Evolutionary conservation across 2,113 vertebrate genomes (phyloP), one percentile per base, ranked within the genome.

Genomic region (Chaetorhynchus papuensis): DNA sequence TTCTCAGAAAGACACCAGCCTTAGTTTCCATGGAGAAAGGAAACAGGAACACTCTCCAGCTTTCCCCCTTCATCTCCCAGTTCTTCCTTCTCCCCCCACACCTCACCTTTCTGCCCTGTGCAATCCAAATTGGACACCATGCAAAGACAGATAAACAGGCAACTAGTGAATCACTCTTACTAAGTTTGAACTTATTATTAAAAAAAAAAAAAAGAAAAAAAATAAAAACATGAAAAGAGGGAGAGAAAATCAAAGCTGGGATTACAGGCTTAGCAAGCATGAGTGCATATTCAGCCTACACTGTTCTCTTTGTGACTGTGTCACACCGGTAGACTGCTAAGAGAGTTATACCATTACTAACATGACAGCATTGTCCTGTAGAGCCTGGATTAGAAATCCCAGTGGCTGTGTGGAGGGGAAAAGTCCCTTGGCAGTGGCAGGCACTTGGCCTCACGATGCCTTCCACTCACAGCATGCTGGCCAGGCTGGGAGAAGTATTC

Each of bases 181-280:
- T 91, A 87, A 95, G 65, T 95, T 94, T 64, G 83, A 95, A 95
- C 53, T 79, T 85, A 94, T 91, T 92, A 94, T 71, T 77, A 1
- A 64, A 54, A 44, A 52, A 50, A 65, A 39, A 65, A 44, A 61
- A 24, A n/a, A 22, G 1, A 65, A 64, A 83, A 81, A 74, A 39
- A 21, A 9, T 3, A 33, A 54, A 78, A 57, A 4, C 1, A 69
- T 69, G 5, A 95, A 72, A 79, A 77, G 68, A 92, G 20, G 22
- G 60, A 94, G 72, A 92, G 77, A 89, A 94, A 96, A 96, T 93
- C 74, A 92, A 93, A 96, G 93, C 96, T 85, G 87, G 95, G 95
- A 96, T 96, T 97, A 97, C 78, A 94, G 95, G 93, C 91, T 97
- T 96, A 97, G 87, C 89, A 95, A 91, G 94, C 87, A 64, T 76